A percentile compares a stretch with the other conserved stretches of the same genome.
Evolutionary conservation across 2,113 vertebrate species (phyloP).

Genomic region (Callithrix jacchus): DNA sequence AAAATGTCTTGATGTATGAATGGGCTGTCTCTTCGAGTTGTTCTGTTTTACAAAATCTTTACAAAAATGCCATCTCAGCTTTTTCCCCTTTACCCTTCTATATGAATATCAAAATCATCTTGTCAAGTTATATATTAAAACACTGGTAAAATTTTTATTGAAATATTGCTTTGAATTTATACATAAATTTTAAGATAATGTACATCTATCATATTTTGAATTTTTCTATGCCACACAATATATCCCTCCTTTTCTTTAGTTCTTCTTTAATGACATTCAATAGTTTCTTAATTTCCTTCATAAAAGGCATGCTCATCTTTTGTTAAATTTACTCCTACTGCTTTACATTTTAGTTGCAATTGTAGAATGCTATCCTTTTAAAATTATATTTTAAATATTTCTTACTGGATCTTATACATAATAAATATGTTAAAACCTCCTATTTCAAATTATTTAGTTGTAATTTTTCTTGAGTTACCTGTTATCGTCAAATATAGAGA

Average conservation of each 20-base stretch:
- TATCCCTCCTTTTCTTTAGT: neutral
- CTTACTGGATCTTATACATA: neutral
- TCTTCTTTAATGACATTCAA: constrained; percentile 30
- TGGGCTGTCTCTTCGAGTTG: neutral
- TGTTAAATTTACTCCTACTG: neutral
- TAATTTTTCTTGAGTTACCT: neutral
- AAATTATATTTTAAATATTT: neutral
- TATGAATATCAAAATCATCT: neutral
- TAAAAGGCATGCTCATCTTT: neutral
- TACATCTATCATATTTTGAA: neutral
- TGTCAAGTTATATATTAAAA: neutral
- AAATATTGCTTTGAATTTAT: constrained; percentile 8
- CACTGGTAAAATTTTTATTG: neutral
- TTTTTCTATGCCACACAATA: neutral
- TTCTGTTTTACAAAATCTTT: neutral
- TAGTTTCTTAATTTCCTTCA: constrained; percentile 46
- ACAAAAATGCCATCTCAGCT: neutral
- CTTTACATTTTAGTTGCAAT: constrained; percentile 8
- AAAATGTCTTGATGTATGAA: neutral
- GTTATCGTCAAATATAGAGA: neutral
- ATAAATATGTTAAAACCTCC: neutral
- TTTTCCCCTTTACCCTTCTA: neutral
- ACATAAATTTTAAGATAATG: neutral
- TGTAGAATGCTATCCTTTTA: neutral
- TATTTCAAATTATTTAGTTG: constrained; percentile 27